Conservation (phyloP, 2,888 invertebrate species). For the Drosophila phalerata region DNA sequence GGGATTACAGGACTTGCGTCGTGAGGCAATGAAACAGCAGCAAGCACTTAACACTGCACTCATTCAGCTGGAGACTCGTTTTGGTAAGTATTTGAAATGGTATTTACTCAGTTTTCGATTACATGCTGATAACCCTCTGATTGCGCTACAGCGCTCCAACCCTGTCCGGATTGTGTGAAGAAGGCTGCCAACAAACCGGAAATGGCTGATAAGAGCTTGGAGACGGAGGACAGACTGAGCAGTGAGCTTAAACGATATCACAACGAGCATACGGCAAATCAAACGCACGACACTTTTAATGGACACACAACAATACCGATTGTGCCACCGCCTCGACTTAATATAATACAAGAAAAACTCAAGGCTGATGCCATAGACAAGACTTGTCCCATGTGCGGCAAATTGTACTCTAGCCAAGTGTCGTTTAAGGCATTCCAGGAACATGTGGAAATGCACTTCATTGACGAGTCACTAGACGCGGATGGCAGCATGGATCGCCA, state of each 20-base stretch:
- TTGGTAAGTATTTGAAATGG: slow-evolving; percentile 78
- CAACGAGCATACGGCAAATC: slow-evolving; percentile 27
- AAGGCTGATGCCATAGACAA: slow-evolving; percentile 85
- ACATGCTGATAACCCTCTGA: background rate
- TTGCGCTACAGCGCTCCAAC: slow-evolving; percentile 65
- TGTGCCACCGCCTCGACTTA: slow-evolving; percentile 74
- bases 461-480: slow-evolving; percentile 86
- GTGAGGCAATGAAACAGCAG: slow-evolving; percentile 88
- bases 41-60: slow-evolving; percentile 87
- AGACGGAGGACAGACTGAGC: slow-evolving; percentile 82
- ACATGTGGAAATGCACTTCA: slow-evolving; percentile 92
- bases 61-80: slow-evolving; percentile 84
- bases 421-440: slow-evolving; percentile 89
- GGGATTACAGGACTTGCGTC: slow-evolving; percentile 88
- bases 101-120: background rate
- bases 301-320: slow-evolving; percentile 35
- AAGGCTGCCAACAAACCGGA: slow-evolving; percentile 82
- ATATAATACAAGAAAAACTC: slow-evolving; percentile 82
- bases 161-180: slow-evolving; percentile 81
- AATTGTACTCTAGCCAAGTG: slow-evolving; percentile 87
- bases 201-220: slow-evolving; percentile 85
- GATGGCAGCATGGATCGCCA: slow-evolving; percentile 87
- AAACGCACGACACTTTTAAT: slow-evolving; percentile 23
- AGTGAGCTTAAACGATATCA: slow-evolving; percentile 56
- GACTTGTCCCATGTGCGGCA: slow-evolving; percentile 92